Percentiles rank a stretch among this genome's conserved stretches.
These are phyloP conservation scores for Osmerus eperlanus DNA, from an alignment of 2,113 vertebrate genomes.

Conservation along the genomic window DNA sequence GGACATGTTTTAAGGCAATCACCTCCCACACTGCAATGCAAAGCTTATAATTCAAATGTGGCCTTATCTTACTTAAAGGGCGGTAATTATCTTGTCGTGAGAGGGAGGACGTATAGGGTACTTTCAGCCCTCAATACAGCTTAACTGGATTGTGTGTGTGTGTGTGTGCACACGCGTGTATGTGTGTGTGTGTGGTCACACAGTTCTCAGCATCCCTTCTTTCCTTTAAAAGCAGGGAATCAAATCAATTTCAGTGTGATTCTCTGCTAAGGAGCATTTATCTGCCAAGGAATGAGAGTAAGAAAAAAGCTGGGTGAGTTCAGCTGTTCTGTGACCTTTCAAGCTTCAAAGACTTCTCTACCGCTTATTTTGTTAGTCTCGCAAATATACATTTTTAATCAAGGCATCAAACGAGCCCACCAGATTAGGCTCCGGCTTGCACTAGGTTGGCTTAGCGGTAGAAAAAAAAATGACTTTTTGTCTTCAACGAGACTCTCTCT, in stretches of 20 bases:
- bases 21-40: constrained; percentile 3
- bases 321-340: constrained; percentile 20
- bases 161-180: constrained; percentile 11
- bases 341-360: constrained; percentile 17
- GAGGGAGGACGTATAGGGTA: constrained; percentile 20
- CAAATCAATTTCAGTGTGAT: constrained; percentile 14
- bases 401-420: constrained; percentile 49
- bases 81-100: constrained; percentile 33
- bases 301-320: background rate
- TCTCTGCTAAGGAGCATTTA: background rate
- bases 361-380: constrained; percentile 27
- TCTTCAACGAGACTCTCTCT: constrained; percentile 23
- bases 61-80: background rate
- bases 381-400: constrained; percentile 47
- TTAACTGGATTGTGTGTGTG: constrained; percentile 43
- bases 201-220: background rate
- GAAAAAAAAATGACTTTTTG: constrained; percentile 28
- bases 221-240: constrained; percentile 3
- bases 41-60: background rate
- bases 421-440: constrained; percentile 34
- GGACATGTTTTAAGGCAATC: constrained; percentile 1
- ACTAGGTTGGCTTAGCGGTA: constrained; percentile 30
- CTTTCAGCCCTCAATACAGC: constrained; percentile 25
- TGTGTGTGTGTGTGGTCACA: background rate
- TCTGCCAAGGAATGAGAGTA: constrained; percentile 8